These are phyloP conservation scores for Albula goreensis DNA, from an alignment of 2,113 vertebrate genomes.

Conservation along the genomic window DNA sequence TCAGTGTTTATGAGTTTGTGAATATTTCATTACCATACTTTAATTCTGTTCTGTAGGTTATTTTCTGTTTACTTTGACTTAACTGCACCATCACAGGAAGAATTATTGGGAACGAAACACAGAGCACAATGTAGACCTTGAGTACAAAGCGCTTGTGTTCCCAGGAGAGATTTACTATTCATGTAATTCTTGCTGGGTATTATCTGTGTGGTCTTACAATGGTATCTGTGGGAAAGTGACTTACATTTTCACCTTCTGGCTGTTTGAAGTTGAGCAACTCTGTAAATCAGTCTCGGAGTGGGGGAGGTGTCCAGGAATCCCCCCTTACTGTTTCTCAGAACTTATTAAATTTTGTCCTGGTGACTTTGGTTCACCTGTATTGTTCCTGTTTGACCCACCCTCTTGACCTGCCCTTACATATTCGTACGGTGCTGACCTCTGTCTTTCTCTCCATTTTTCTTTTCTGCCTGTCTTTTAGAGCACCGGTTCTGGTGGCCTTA, in stretches of 20 bases:
- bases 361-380: neutral
- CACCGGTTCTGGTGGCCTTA: slow-evolving; percentile 95
- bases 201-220: neutral
- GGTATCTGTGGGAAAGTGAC: neutral
- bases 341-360: neutral
- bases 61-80: slow-evolving; percentile 7
- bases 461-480: slow-evolving; percentile 67
- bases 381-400: neutral
- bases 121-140: neutral
- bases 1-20: slow-evolving; percentile 2
- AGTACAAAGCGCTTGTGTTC: neutral
- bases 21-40: slow-evolving; percentile 17
- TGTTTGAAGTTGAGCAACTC: neutral
- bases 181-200: neutral
- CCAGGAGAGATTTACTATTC: neutral
- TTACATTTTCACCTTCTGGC: neutral
- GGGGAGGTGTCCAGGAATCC: too few species aligned
- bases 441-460: slow-evolving; percentile 16
- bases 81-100: neutral
- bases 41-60: neutral
- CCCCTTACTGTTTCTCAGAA: neutral
- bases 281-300: neutral
- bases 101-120: neutral
- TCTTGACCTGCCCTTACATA: too few species aligned
- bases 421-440: neutral